phyloP scores from a whole-genome alignment of 2,113 vertebrate genomes.

The Eulemur rufifrons region DNA sequence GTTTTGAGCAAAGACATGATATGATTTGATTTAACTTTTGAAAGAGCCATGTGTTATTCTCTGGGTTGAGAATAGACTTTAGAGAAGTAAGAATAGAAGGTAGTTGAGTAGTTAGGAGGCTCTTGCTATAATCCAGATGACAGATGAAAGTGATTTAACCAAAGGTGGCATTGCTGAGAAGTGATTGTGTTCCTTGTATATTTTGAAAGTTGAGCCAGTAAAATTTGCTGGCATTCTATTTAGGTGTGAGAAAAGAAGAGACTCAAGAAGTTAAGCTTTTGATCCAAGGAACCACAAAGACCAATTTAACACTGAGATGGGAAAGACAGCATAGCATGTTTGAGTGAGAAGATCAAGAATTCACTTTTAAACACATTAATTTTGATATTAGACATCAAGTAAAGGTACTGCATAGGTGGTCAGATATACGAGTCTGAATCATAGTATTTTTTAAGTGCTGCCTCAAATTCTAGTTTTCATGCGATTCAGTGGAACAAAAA shows the following conservation, averaged over 20 bases:
- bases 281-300: neutral
- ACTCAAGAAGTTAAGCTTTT: slow-evolving; percentile 10
- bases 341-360: slow-evolving; percentile 11
- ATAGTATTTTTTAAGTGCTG: neutral
- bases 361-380: neutral
- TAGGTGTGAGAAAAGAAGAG: neutral
- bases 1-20: neutral
- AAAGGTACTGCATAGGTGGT: neutral
- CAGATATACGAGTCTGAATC: neutral
- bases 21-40: slow-evolving; percentile 31
- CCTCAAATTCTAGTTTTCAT: neutral
- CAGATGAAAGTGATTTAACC: neutral
- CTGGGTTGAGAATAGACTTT: neutral
- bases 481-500: neutral
- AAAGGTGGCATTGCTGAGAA: neutral
- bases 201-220: neutral
- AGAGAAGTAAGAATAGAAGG: neutral
- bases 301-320: neutral
- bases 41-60: neutral
- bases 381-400: neutral
- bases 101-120: neutral
- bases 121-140: neutral
- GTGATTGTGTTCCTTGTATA: neutral
- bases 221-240: neutral
- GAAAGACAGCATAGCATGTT: neutral